These are phyloP conservation scores for Chionodraco myersi DNA, from an alignment of 2,113 vertebrate genomes.

Conservation along the genomic window DNA sequence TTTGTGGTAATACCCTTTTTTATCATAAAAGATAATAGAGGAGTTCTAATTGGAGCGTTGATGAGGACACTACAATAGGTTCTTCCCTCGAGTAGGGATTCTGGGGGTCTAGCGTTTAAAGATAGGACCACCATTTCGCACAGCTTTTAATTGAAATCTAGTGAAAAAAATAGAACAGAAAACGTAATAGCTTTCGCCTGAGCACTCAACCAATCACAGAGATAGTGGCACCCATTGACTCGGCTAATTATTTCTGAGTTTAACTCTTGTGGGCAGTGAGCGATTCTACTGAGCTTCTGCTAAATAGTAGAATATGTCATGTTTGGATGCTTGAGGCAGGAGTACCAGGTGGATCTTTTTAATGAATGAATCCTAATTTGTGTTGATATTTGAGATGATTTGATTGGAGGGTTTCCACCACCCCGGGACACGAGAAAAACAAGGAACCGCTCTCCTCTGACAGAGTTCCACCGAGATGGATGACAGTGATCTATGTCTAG, in stretches of 20 bases:
- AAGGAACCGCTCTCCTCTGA: constrained; percentile 36
- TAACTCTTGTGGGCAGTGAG: constrained; percentile 67
- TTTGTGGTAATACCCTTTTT: constrained; percentile 71
- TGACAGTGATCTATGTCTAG: constrained; percentile 66
- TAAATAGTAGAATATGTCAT: constrained; percentile 51
- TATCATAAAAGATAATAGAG: constrained; percentile 76
- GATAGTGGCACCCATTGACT: constrained; percentile 79
- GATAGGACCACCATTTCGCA: constrained; percentile 73
- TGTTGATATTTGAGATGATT: constrained; percentile 63
- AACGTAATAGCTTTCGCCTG: constrained; percentile 81
- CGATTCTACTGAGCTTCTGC: constrained; percentile 40
- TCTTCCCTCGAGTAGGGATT: constrained; percentile 69
- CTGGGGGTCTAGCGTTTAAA: constrained; percentile 72
- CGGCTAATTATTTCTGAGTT: constrained; percentile 82
- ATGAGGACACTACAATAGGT: constrained; percentile 74
- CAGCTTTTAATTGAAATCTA: constrained; percentile 83
- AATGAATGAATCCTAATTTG: constrained; percentile 65
- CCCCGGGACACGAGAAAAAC: neutral
- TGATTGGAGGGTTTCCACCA: constrained; percentile 49
- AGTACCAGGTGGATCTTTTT: constrained; percentile 21
- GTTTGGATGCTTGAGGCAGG: constrained; percentile 38
- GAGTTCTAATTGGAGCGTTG: constrained; percentile 80
- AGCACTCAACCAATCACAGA: constrained; percentile 80
- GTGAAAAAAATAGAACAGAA: constrained; percentile 61
- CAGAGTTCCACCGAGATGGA: constrained; percentile 64